These are phyloP conservation scores for Ischnus inquisitorius DNA, from an alignment of 2,888 invertebrate genomes.

Conservation along the genomic window DNA sequence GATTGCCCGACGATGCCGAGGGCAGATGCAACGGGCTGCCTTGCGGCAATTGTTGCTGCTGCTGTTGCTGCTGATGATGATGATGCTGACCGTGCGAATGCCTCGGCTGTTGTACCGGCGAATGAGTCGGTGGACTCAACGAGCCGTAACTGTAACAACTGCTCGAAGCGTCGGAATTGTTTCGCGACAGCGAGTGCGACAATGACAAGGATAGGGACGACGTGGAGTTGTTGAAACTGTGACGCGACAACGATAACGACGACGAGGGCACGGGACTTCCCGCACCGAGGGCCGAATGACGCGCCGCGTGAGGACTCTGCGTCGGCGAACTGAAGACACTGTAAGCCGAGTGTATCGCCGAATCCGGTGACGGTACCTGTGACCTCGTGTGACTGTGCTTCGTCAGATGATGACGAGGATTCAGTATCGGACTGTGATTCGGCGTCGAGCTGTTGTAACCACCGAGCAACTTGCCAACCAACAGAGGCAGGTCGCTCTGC, in stretches of 20 bases:
- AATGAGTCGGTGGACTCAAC: conserved; percentile 90
- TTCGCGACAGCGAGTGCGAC: conserved; percentile 94
- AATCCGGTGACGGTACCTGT: conserved; percentile 92
- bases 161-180: conserved; percentile 96
- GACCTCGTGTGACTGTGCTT: conserved; percentile 84
- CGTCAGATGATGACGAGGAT: conserved; percentile 84
- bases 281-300: conserved; percentile 89
- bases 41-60: conserved; percentile 83
- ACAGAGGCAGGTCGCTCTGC: conserved; percentile 85
- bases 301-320: conserved; percentile 94
- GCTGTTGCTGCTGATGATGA: conserved; percentile 71
- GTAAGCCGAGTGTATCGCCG: conserved; percentile 95
- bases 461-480: conserved; percentile 88
- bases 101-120: conserved; percentile 90
- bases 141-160: conserved; percentile 94
- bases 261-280: conserved; percentile 84
- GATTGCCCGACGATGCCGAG: conserved; percentile 70
- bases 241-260: conserved; percentile 82
- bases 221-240: conserved; percentile 84
- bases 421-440: conserved; percentile 89
- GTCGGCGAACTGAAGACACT: conserved; percentile 94
- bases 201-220: conserved; percentile 87
- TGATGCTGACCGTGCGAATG: conserved; percentile 84
- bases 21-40: conserved; percentile 86
- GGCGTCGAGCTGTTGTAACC: conserved; percentile 89